Evolutionary conservation across 1,140 invertebrate genomes (phyloP).

Genomic region (Ridgeia piscesae): DNA sequence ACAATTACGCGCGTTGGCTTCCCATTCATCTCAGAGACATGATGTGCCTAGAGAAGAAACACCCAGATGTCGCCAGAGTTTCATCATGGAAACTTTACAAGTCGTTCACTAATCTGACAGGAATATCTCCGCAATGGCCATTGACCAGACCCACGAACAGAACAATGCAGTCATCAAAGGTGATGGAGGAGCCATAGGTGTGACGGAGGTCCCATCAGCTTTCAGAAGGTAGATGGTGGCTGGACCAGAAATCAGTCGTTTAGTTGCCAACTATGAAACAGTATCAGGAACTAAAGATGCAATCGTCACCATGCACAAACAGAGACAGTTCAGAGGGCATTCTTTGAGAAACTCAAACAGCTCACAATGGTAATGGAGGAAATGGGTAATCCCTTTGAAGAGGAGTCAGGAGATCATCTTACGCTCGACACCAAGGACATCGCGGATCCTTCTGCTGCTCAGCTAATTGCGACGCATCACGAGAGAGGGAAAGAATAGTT

Average conservation of each 20-base stretch:
- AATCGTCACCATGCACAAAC: conserved; percentile 14
- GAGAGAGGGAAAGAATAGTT: too few species aligned
- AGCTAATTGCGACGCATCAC: too few species aligned
- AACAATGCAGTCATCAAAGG: conserved; percentile 42
- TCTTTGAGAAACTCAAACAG: too few species aligned
- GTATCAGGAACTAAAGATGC: neutral
- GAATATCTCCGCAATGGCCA: conserved; percentile 33
- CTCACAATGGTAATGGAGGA: too few species aligned
- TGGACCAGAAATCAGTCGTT: conserved; percentile 34
- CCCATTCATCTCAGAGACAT: conserved; percentile 32
- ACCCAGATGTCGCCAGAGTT: too few species aligned
- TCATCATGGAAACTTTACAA: too few species aligned
- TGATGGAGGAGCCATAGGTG: conserved; percentile 38
- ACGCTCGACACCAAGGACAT: too few species aligned
- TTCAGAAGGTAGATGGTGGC: conserved; percentile 40
- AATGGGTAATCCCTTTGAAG: too few species aligned
- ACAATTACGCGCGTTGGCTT: conserved; percentile 34
- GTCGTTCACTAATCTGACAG: conserved; percentile 29
- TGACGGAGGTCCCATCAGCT: conserved; percentile 39
- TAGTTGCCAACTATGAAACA: conserved; percentile 35
- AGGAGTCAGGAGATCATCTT: too few species aligned
- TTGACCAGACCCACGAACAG: conserved; percentile 43
- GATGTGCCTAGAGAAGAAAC: too few species aligned
- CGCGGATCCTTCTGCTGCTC: too few species aligned
- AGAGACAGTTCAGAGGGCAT: too few species aligned